Evolutionary conservation across 2,113 vertebrate species (phyloP).

Genomic region (Poeciliopsis retropinna): DNA sequence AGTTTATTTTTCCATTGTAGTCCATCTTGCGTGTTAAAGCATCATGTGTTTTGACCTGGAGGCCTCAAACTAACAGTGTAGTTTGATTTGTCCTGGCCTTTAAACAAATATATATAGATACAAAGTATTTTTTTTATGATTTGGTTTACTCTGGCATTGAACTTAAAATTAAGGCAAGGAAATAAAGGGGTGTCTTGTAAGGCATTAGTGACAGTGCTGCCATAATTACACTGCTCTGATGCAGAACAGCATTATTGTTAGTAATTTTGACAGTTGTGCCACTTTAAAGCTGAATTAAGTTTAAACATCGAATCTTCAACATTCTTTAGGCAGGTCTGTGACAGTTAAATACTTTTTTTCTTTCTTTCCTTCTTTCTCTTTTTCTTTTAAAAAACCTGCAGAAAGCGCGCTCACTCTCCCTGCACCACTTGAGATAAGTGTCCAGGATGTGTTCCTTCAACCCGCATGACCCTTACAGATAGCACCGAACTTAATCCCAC

Average conservation of each 20-base stretch:
- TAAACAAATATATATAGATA: no score
- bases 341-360: background rate
- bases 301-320: background rate
- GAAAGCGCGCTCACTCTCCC: conserved; percentile 33
- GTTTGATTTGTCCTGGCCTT: no score
- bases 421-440: conserved; percentile 71
- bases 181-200: no score
- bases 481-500: conserved; percentile 44
- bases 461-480: conserved; percentile 71
- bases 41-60: no score
- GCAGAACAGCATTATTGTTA: background rate
- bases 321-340: no score
- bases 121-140: no score
- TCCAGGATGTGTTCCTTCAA: conserved; percentile 73
- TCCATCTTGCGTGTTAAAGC: no score
- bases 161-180: no score
- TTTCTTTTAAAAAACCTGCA: conserved; percentile 10
- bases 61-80: no score
- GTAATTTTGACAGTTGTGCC: background rate
- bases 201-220: background rate
- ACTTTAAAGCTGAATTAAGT: background rate
- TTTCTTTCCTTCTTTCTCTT: conserved; percentile 13
- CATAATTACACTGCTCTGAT: background rate
- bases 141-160: no score
- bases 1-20: background rate